Conservation (phyloP, 2,797 vertebrate genomes). For the Sus cebifrons region DNA sequence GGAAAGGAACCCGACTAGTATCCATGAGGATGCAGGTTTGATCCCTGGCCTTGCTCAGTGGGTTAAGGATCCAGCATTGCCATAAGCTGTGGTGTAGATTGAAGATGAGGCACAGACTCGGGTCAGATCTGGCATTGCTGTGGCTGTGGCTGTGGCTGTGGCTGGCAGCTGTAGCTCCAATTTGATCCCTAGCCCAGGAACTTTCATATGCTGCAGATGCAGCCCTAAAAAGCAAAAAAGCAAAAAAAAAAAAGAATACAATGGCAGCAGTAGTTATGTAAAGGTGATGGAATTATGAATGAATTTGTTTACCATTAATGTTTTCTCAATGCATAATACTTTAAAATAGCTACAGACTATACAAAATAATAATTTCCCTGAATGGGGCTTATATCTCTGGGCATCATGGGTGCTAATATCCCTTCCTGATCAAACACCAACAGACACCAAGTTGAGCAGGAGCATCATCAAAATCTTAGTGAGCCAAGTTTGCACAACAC, state of each 20-base stretch:
- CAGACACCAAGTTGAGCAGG: conserved; percentile 19
- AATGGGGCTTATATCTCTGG: background rate
- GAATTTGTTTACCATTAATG: background rate
- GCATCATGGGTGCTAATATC: background rate
- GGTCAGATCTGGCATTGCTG: too few relatives aligned
- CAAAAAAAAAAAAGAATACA: background rate
- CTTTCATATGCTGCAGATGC: too few relatives aligned
- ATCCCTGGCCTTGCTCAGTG: too few relatives aligned
- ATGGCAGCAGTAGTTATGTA: background rate
- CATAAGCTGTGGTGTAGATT: too few relatives aligned
- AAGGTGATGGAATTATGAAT: background rate
- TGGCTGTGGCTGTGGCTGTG: too few relatives aligned
- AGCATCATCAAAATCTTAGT: background rate
- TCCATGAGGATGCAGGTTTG: too few relatives aligned
- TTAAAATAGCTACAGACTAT: conserved; percentile 24
- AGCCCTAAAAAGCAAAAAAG: too few relatives aligned
- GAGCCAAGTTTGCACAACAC: conserved; percentile 63
- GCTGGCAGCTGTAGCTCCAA: too few relatives aligned
- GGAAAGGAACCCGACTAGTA: too few relatives aligned
- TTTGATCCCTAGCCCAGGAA: too few relatives aligned
- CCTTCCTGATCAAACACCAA: conserved; percentile 3
- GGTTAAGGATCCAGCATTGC: too few relatives aligned
- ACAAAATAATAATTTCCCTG: background rate
- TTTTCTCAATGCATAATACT: background rate
- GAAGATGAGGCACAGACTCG: too few relatives aligned